Evolutionary conservation across 2,113 vertebrate genomes (phyloP).

Genomic region (Nothocercus nigrocapillus): DNA sequence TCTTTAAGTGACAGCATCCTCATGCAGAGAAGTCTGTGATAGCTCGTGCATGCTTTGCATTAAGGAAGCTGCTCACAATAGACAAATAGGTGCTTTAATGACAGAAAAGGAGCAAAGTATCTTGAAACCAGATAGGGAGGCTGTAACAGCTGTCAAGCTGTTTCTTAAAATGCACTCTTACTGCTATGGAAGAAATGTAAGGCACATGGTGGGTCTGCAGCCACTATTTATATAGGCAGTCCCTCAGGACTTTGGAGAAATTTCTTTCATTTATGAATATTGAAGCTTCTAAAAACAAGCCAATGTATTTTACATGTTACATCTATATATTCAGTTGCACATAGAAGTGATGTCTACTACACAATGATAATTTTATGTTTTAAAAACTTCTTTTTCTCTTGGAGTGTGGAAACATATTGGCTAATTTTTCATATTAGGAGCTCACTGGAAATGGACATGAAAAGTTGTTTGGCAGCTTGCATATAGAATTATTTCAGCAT

Average conservation of each 20-base stretch:
- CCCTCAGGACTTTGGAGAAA: background rate
- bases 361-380: too few relatives aligned
- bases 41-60: background rate
- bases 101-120: slow-evolving; percentile 52
- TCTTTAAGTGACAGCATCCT: slow-evolving; percentile 46
- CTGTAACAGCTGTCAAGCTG: slow-evolving; percentile 61
- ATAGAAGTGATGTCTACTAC: too few relatives aligned
- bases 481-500: background rate
- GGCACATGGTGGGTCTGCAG: slow-evolving; percentile 56
- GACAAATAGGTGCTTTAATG: slow-evolving; percentile 46
- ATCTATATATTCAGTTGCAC: slow-evolving; percentile 14
- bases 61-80: slow-evolving; percentile 37
- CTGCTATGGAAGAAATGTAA: slow-evolving; percentile 56
- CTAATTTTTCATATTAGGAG: slow-evolving; percentile 4
- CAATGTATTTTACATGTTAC: background rate
- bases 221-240: slow-evolving; percentile 70
- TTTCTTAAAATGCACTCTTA: slow-evolving; percentile 64
- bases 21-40: background rate
- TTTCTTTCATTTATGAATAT: slow-evolving; percentile 38
- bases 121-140: slow-evolving; percentile 57
- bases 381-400: background rate
- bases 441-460: background rate
- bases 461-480: background rate
- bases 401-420: background rate
- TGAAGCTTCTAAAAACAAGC: slow-evolving; percentile 2